Evolutionary conservation across 2,113 vertebrate species (phyloP).

Genomic region (Narcine bancroftii): DNA sequence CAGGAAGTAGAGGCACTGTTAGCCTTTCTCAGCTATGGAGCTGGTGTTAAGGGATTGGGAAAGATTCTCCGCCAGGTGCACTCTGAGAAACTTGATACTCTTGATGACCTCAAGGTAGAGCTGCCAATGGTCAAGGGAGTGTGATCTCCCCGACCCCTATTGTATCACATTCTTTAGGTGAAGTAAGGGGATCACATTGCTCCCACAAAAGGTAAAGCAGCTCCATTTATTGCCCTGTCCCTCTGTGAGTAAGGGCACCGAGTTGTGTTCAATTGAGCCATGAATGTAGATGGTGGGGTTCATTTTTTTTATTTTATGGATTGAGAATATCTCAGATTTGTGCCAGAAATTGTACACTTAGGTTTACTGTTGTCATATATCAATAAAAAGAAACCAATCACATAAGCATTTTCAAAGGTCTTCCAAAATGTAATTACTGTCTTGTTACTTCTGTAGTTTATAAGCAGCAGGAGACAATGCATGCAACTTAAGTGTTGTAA

Average conservation of each 20-base stretch:
- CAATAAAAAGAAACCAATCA: not conserved
- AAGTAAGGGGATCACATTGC: not conserved
- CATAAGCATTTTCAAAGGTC: not conserved
- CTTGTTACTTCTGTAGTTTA: too few relatives aligned
- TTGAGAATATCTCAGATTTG: not conserved
- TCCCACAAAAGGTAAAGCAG: not conserved
- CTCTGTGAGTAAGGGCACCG: not conserved
- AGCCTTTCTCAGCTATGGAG: too few relatives aligned
- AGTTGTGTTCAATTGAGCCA: not conserved
- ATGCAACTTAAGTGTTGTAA: too few relatives aligned
- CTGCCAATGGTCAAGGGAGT: too few relatives aligned
- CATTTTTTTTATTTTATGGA: not conserved
- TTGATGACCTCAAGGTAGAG: too few relatives aligned
- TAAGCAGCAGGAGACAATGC: too few relatives aligned
- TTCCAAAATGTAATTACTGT: too few relatives aligned
- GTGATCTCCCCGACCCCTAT: too few relatives aligned
- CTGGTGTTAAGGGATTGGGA: too few relatives aligned
- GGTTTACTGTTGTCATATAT: not conserved
- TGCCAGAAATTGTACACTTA: not conserved
- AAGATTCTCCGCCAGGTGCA: too few relatives aligned
- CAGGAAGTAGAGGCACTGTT: too few relatives aligned
- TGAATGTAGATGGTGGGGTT: not conserved
- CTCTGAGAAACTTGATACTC: too few relatives aligned
- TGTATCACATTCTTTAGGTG: not conserved
- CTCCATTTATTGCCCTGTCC: not conserved